phyloP scores from a whole-genome alignment of 2,113 vertebrate species.

The Misgurnus mizolepis region DNA sequence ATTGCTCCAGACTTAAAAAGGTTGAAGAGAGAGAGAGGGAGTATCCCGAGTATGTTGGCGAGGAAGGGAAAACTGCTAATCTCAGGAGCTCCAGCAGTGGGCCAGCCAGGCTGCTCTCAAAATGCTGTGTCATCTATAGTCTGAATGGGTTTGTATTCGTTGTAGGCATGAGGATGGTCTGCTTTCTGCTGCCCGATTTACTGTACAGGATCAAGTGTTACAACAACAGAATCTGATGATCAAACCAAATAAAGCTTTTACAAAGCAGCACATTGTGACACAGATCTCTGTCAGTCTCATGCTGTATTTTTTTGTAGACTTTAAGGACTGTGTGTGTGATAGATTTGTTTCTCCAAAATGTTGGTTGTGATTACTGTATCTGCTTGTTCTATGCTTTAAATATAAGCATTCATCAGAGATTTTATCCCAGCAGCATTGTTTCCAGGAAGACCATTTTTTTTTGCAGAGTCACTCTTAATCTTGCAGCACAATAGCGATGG shows the following conservation, averaged over 20 bases:
- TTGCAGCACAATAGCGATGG: neutral
- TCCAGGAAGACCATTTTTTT: neutral
- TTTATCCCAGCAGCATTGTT: neutral
- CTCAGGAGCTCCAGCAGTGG: slow-evolving; percentile 1
- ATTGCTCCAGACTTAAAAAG: slow-evolving; percentile 55
- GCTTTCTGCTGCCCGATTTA: slow-evolving; percentile 1
- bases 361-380: no score
- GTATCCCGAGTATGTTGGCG: slow-evolving; percentile 29
- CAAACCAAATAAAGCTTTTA: slow-evolving; percentile 4
- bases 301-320: no score
- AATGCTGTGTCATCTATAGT: slow-evolving; percentile 47
- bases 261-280: no score
- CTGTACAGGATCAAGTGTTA: neutral
- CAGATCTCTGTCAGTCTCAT: no score
- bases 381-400: no score
- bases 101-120: slow-evolving; percentile 16
- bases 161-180: neutral
- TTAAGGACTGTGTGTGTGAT: no score
- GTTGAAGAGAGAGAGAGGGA: slow-evolving; percentile 47
- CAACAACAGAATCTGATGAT: neutral
- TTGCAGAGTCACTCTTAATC: neutral
- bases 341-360: no score
- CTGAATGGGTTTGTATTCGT: slow-evolving; percentile 10
- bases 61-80: slow-evolving; percentile 33
- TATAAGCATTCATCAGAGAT: neutral